Evolutionary conservation across 35 echinoderm and acorn worm genomes (phyloP), one percentile per base, ranked within the genome.

Genomic region (Acanthaster planci): DNA sequence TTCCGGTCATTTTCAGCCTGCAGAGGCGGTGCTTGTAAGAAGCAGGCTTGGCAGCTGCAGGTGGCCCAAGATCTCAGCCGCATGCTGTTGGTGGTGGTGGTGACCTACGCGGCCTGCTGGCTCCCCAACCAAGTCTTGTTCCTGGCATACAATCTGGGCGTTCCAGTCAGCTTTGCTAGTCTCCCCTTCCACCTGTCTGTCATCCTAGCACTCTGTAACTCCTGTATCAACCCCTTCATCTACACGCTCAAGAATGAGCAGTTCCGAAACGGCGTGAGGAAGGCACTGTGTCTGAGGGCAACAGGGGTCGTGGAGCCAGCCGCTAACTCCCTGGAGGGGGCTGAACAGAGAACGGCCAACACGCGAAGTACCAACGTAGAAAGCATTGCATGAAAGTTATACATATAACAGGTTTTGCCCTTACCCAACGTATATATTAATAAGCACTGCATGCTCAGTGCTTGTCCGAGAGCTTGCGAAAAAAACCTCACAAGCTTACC

Each of bases 201-300:
- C 67, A 87, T 93, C 52, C n/a, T 93, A 0, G 91, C 91, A 26
- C 37, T 89, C 10, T 81, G 77, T 32, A 93, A 93, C 29, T 88
- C 76, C 9, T 88, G 85, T 67, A 82, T 84, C 40, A 93, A 93
- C 50, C 91, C 91, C 22, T 87, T 92, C 47, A 92, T 92, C 42
- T 92, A 92, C 57, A 78, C 64, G 7, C 86, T 82, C 59, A 88
- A 93, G 68, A 82, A 93, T 68, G 81, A 88, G 39, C 10, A n/a
- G 50, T 93, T 93, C 52, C 29, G 86, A 9, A 36, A 57, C 10
- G 91, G 91, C 9, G 52, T 87, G 31, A 79, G 15, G 26, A 29
- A 7, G 26, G 64, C 64, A 21, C 23, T 72, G 14, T 10, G 64
- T 26, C 26, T 72, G 19, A 72, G 7, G 64, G 22, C 64, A 2